Conservation (phyloP, 1,140 invertebrate genomes). For the Bombus cullumanus region DNA sequence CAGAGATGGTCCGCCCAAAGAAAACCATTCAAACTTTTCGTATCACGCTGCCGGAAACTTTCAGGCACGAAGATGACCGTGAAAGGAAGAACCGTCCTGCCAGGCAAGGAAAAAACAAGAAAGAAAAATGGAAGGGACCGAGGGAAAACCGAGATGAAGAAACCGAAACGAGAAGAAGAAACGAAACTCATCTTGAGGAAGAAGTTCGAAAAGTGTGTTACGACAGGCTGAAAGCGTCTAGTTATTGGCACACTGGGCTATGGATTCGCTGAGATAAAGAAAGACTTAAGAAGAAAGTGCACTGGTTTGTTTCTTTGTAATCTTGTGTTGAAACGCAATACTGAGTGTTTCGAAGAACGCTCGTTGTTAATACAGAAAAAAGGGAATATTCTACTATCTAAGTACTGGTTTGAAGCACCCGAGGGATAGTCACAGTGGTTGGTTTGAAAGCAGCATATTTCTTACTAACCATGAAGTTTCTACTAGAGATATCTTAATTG, state of each 20-base stretch:
- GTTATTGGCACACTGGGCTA: not conserved
- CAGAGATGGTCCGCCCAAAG: constrained; percentile 29
- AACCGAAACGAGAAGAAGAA: not conserved
- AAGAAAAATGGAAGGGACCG: too few species aligned
- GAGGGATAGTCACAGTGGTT: too few species aligned
- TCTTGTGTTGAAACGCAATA: not conserved
- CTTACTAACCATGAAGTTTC: not conserved
- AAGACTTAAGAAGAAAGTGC: not conserved
- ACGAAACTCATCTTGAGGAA: not conserved
- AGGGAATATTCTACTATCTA: not conserved
- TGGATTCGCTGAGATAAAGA: not conserved
- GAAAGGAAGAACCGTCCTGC: constrained; percentile 43
- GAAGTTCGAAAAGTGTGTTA: constrained; percentile 13
- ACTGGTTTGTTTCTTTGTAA: not conserved
- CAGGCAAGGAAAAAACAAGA: too few species aligned
- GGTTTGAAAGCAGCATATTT: not conserved
- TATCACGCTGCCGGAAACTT: constrained; percentile 49
- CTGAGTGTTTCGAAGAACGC: not conserved
- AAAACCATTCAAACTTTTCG: constrained; percentile 65
- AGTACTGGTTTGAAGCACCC: not conserved
- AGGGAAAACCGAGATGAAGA: not conserved
- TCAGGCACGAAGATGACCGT: constrained; percentile 47
- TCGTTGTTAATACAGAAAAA: constrained; percentile 3
- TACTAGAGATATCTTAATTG: not conserved
- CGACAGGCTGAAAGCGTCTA: constrained; percentile 7